phyloP scores from a whole-genome alignment of 2,113 vertebrate genomes.

The Raphicerus campestris region DNA sequence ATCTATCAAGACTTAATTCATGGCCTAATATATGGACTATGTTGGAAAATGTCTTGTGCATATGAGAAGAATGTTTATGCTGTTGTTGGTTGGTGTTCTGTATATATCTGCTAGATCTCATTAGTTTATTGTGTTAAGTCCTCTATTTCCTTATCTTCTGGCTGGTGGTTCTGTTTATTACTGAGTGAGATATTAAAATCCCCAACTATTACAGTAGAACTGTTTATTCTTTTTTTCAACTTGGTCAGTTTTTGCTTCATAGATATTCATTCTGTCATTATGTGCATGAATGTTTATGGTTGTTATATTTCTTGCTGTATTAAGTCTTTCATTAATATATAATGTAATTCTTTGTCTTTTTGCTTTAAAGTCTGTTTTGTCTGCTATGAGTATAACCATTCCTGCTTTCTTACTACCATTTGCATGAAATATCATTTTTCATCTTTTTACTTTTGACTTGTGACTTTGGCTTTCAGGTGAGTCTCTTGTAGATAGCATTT shows the following conservation, averaged over 20 bases:
- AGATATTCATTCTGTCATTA: neutral
- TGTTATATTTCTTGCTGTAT: neutral
- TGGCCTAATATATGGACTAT: neutral
- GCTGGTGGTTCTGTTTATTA: neutral
- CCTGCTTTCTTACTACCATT: neutral
- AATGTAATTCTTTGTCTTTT: neutral
- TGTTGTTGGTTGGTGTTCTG: neutral
- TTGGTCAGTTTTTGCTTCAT: neutral
- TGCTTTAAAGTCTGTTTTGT: neutral
- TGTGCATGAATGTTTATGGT: neutral
- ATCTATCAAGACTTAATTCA: neutral
- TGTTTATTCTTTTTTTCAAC: neutral
- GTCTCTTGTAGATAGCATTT: neutral
- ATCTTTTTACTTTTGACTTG: neutral
- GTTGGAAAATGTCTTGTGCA: neutral
- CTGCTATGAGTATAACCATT: neutral
- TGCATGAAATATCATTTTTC: neutral
- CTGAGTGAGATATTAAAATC: neutral
- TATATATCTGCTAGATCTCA: neutral
- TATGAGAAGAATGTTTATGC: neutral
- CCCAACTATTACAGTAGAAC: neutral
- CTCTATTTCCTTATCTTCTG: neutral
- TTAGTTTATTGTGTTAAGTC: neutral
- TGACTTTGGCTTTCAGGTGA: neutral
- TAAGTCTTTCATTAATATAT: neutral